Evolutionary conservation across 2,113 vertebrate species (phyloP), one percentile per base, ranked within the genome.

Genomic region (Myodes glareolus): DNA sequence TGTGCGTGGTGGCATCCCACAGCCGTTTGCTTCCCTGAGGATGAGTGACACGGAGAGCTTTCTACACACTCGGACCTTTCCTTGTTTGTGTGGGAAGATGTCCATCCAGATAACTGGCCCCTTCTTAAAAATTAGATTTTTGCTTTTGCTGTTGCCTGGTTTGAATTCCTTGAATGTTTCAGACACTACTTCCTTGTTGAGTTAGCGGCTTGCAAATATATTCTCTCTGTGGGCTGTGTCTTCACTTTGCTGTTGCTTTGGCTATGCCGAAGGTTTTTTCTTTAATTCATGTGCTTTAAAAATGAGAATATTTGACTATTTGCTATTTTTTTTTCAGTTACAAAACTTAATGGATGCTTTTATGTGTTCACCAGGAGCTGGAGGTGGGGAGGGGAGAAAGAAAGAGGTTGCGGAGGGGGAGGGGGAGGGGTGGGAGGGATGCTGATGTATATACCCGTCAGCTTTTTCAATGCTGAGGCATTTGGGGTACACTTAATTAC

Each of bases 381-480:
- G 50, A 85, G 70, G 2, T 6, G 5, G 72, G 19, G 45, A 90
- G 42, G 36, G 68, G 23, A n/a, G 82, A 27, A 39, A 7, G n/a
- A 33, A 72, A 58, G 47, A 58, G 31, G 27, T 14, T 4, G 70
- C 3, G 7, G 39, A 82, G n/a, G 36, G 39, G 67, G 52, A 31
- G 65, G 58, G 58, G 58, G 21, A 3, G 58, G 65, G 58, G 58
- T 19, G 21, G 6, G 58, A 58, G 58, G 58, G 19, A 36, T 25
- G 88, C n/a, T n/a, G 14, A 19, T 10, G 29, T 55, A 4, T 1
- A 86, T n/a, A 33, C 61, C 63, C 91, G 63, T 85, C 92, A 50
- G 52, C 86, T 94, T 96, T 91, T 96, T 89, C 89, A 25, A 78
- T 63, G 29, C 25, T n/a, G 63, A 96, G 91, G 78, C 21, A 36